Percentiles rank a stretch among this genome's conserved stretches.
Evolutionary conservation across 2,888 invertebrate species (phyloP).

Genomic region (Pristionchus mayeri): DNA sequence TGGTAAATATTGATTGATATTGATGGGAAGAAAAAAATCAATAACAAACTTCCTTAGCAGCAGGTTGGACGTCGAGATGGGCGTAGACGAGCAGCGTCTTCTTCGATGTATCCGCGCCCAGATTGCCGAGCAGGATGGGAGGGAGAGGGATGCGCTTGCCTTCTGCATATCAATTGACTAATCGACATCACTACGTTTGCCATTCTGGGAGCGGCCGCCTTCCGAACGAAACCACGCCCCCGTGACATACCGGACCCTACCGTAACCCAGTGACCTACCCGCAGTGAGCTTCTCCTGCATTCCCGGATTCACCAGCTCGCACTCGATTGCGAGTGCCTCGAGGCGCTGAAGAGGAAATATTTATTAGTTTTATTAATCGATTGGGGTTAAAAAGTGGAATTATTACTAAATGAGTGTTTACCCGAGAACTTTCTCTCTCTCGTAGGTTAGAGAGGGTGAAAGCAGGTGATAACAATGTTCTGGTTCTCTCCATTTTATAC

Average conservation of each 20-base stretch:
- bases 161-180: background rate
- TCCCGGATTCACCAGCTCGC: slow-evolving; percentile 60
- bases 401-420: no score
- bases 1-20: no score
- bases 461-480: no score
- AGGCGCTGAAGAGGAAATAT: slow-evolving; percentile 41
- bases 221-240: no score
- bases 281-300: slow-evolving; percentile 55
- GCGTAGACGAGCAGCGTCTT: slow-evolving; percentile 95
- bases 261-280: background rate
- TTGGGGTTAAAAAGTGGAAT: no score
- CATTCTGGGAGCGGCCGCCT: no score
- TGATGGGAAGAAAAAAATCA: no score
- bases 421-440: no score
- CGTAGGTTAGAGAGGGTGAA: no score
- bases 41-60: slow-evolving; percentile 53
- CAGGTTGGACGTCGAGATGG: slow-evolving; percentile 83
- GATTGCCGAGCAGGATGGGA: slow-evolving; percentile 69
- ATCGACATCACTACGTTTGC: no score
- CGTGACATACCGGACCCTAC: no score
- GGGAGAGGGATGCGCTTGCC: slow-evolving; percentile 64
- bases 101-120: slow-evolving; percentile 87
- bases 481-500: no score
- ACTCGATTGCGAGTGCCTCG: slow-evolving; percentile 56
- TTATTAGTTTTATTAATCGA: background rate